Evolutionary conservation across 2,888 invertebrate genomes (phyloP).

Genomic region (Choristoneura rosaceana): DNA sequence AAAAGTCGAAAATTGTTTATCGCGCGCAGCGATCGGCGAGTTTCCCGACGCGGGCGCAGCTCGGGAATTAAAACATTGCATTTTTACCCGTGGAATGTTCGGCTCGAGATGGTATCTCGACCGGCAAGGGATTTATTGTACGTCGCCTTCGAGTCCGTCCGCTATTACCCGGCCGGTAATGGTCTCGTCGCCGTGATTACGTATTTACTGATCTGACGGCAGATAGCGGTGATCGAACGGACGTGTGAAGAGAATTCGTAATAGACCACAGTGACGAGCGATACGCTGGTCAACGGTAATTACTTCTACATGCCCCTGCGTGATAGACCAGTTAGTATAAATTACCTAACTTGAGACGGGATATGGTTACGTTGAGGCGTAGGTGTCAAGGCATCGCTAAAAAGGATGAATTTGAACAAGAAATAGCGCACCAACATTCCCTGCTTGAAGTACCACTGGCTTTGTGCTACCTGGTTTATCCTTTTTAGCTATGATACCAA

Average conservation of each 20-base stretch:
- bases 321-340: neutral
- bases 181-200: conserved; percentile 32
- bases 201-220: conserved; percentile 21
- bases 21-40: conserved; percentile 59
- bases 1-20: conserved; percentile 58
- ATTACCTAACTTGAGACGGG: neutral
- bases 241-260: conserved; percentile 24
- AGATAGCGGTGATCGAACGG: conserved; percentile 25
- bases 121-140: conserved; percentile 54
- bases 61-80: conserved; percentile 81
- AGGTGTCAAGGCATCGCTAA: neutral
- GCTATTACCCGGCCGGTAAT: conserved; percentile 25
- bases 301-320: neutral
- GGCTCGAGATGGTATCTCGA: conserved; percentile 59
- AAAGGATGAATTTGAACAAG: neutral
- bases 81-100: conserved; percentile 57
- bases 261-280: conserved; percentile 16
- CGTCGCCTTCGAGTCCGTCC: conserved; percentile 19
- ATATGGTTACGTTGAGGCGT: neutral
- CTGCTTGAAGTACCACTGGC: neutral
- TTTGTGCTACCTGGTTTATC: too few relatives aligned
- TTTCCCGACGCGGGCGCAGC: conserved; percentile 57
- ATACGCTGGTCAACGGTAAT: neutral
- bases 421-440: neutral
- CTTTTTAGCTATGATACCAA: too few relatives aligned